Conservation (phyloP, 1,140 invertebrate species). For the Brevipalpus yothersi region DNA sequence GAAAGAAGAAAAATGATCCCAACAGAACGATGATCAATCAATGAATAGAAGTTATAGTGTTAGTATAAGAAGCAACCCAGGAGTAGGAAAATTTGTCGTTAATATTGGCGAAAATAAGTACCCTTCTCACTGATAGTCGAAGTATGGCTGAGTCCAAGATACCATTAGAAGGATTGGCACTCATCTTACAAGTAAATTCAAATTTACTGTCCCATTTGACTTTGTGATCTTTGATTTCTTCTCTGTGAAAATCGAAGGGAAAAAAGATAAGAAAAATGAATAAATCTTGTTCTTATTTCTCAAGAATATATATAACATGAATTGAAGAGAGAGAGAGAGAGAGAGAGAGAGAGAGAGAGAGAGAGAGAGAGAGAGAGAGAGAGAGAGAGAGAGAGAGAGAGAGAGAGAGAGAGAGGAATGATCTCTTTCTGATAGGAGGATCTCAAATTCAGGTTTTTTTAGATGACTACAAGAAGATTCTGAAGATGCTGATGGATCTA, state of each 20-base stretch:
- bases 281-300: background rate
- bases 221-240: slow-evolving; percentile 73
- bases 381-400: background rate
- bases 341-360: background rate
- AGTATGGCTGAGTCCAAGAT: slow-evolving; percentile 72
- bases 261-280: background rate
- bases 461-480: too few relatives aligned
- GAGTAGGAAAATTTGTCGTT: background rate
- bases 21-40: too few relatives aligned
- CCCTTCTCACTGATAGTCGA: slow-evolving; percentile 79
- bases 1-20: background rate
- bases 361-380: background rate
- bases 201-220: slow-evolving; percentile 75
- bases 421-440: too few relatives aligned
- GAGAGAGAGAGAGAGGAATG: too few relatives aligned
- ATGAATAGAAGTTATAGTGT: too few relatives aligned
- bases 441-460: too few relatives aligned
- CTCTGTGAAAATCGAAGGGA: slow-evolving; percentile 28
- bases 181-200: slow-evolving; percentile 85
- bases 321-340: background rate
- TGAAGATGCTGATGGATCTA: too few relatives aligned
- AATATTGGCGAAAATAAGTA: slow-evolving; percentile 26
- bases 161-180: slow-evolving; percentile 74
- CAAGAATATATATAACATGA: background rate
- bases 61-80: too few relatives aligned